Conservation (phyloP, 2,113 vertebrate species). For the Phylloscopus trochiloides region DNA sequence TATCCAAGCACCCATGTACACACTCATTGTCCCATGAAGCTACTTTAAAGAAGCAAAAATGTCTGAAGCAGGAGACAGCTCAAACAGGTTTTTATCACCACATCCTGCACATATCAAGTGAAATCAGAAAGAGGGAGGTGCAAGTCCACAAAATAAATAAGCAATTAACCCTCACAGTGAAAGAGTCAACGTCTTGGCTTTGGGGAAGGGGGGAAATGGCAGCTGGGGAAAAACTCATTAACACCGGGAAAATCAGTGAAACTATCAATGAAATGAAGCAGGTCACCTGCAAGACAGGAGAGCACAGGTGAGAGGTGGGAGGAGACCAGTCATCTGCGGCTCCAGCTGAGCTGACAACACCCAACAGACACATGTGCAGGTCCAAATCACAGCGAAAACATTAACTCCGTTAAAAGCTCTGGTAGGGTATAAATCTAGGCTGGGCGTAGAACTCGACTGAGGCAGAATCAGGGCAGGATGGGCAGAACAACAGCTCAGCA, state of each 20-base stretch:
- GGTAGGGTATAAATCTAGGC: background rate
- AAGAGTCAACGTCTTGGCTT: background rate
- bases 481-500: background rate
- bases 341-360: background rate
- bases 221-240: background rate
- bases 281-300: rapidly evolving
- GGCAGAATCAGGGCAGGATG: rapidly evolving
- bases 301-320: background rate
- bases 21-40: background rate
- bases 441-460: background rate
- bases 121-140: background rate
- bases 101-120: background rate
- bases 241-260: background rate
- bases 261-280: background rate
- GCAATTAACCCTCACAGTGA: background rate
- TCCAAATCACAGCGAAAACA: background rate
- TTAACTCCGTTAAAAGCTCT: background rate
- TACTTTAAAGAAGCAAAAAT: background rate
- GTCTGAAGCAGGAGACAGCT: background rate
- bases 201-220: background rate
- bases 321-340: rapidly evolving
- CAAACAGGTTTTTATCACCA: background rate
- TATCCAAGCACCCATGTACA: background rate
- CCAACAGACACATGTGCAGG: rapidly evolving
- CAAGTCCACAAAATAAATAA: background rate